phyloP scores from a whole-genome alignment of 2,888 invertebrate species.

The Scaptomyza cyrtandrae region DNA sequence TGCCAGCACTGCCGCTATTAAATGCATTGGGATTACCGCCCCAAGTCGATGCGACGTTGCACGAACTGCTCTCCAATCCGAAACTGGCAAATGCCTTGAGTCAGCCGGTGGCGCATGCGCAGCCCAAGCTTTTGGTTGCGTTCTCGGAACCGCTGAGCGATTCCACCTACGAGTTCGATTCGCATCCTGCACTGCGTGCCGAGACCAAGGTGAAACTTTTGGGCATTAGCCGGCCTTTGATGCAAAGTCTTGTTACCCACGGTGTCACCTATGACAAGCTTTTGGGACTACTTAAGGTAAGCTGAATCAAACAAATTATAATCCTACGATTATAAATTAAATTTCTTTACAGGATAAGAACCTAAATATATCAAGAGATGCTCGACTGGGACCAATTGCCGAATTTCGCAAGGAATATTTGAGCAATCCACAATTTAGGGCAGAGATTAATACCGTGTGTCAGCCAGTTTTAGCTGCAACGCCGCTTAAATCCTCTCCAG shows the following conservation, averaged over 20 bases:
- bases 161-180: constrained; percentile 63
- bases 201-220: constrained; percentile 85
- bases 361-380: constrained; percentile 86
- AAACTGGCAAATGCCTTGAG: constrained; percentile 72
- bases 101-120: constrained; percentile 39
- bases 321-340: background rate
- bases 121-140: constrained; percentile 79
- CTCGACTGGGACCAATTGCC: constrained; percentile 86
- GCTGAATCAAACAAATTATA: background rate
- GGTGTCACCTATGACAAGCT: constrained; percentile 87
- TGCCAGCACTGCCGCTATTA: constrained; percentile 32
- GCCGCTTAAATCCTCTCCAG: constrained; percentile 49
- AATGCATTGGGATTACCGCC: constrained; percentile 61
- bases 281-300: constrained; percentile 86
- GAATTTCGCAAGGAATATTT: constrained; percentile 87
- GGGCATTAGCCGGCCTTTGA: constrained; percentile 86
- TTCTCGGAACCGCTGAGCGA: constrained; percentile 79
- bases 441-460: constrained; percentile 86
- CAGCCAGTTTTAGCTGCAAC: constrained; percentile 38
- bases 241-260: constrained; percentile 87
- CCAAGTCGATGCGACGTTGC: constrained; percentile 69
- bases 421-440: constrained; percentile 86
- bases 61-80: constrained; percentile 71
- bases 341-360: constrained; percentile 85
- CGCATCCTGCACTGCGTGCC: constrained; percentile 49